Percentiles rank a stretch among this genome's conserved stretches.
phyloP scores from a whole-genome alignment of 1,140 invertebrate species.

The Eumeta japonica region DNA sequence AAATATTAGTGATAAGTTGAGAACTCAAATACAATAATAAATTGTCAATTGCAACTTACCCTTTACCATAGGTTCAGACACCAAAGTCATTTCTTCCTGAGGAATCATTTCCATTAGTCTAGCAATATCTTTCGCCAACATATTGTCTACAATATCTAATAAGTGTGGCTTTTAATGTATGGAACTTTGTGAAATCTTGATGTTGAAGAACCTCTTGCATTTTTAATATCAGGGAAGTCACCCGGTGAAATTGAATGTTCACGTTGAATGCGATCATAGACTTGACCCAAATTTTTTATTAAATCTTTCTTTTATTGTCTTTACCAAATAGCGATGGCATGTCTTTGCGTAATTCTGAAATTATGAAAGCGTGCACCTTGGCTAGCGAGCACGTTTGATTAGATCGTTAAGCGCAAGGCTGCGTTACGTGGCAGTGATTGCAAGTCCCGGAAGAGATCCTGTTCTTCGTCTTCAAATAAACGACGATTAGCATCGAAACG shows the following conservation, averaged over 20 bases:
- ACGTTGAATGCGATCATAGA: constrained; percentile 84
- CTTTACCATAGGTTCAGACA: constrained; percentile 65
- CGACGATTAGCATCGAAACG: constrained; percentile 86
- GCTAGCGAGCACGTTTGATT: constrained; percentile 94
- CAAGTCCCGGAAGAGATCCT: constrained; percentile 93
- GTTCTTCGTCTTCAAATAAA: constrained; percentile 95
- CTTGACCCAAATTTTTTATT: constrained; percentile 88
- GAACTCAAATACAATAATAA: too few species aligned
- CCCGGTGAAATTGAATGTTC: constrained; percentile 93
- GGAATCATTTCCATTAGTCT: constrained; percentile 94
- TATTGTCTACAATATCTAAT: constrained; percentile 93
- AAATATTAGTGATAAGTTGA: too few species aligned
- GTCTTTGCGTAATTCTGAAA: constrained; percentile 88
- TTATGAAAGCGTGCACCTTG: constrained; percentile 97
- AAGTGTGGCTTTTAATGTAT: constrained; percentile 85
- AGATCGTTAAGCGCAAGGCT: constrained; percentile 93
- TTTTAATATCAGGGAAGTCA: constrained; percentile 95
- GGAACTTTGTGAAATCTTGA: constrained; percentile 96
- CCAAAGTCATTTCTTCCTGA: constrained; percentile 72
- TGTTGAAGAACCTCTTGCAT: constrained; percentile 91
- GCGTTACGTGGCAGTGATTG: constrained; percentile 93
- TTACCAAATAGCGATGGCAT: constrained; percentile 97
- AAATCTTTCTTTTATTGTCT: constrained; percentile 95
- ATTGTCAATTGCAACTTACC: too few species aligned
- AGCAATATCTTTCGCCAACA: constrained; percentile 95